Evolutionary conservation across 2,888 invertebrate genomes (phyloP), one percentile per base, ranked within the genome.

Genomic region (Habroteleia sp.): DNA sequence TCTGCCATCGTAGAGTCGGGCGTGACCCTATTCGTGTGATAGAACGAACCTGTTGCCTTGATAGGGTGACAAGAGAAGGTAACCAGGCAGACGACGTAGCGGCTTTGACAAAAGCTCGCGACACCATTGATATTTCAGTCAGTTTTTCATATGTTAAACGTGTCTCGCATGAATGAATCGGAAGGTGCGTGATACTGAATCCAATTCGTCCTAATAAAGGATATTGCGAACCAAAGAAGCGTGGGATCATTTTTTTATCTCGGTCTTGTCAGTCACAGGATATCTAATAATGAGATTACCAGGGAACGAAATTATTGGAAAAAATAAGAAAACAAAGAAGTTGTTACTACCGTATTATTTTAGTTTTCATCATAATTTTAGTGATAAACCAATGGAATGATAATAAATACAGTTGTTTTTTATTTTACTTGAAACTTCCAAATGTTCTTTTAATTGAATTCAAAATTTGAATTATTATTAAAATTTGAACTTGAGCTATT

Each of bases 171-270:
- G 80, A 82, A 82, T 79, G 79, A 76, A 46, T 66, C 72, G 77
- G 79, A 74, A 81, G 80, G 80, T 83, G 87, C 87, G 87, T 88
- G 87, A 87, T 87, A 87, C 85, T 85, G 87, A 87, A 88, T 88
- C 86, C 85, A 85, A 84, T 80, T 77, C 81, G 80, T 79, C 80
- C 74, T 88, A 87, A 88, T 88, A 87, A 86, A 87, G 87, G 87
- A 88, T 85, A 85, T 81, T 84, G 83, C 72, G 71, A 80, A 80
- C 79, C 80, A 77, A 85, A 84, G 82, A 82, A 87, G 85, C 87
- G 87, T 87, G 87, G 87, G 87, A 87, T 84, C 81, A 81, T 79
- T 83, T 82, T 83, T 81, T 79, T 42, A 48, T 71, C 62, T 14
- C 8, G 29, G 17, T 17, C 42, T 29, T 31, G 65, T 35, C 46